Base-by-base conservation (phyloP, 64 coral and sea anemone species). In the Astreopora myriophthalma region DNA sequence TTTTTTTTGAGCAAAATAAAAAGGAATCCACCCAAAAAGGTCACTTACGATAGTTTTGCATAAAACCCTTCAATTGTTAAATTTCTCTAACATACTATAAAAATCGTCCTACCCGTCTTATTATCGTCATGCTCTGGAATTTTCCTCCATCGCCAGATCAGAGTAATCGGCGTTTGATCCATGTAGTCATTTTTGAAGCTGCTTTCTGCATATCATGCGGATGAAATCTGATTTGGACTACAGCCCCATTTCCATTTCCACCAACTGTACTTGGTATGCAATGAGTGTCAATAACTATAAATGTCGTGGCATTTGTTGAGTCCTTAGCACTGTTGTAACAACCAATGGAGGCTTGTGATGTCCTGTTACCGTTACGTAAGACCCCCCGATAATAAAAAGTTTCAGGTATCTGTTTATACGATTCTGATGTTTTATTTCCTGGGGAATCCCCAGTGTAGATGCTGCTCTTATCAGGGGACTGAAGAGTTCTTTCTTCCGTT, bases 231-330 rank as follows among this genome's bases (percentile, higher is more conserved):
- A 86, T 64, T 42, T 68, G 12, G 34, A 66, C 33, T 38, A 86
- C 28, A 14, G 49, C 27, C 23, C 75, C 75, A 79, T 79, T 79
- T 58, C 39, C 49, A 79, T 79, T 79, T 49, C 75, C 40, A 19
- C 75, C 75, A 79, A 79, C 75, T 51, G 75, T 79, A 29, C 40
- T 48, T 79, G 75, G 49, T 79, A 79, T 79, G n/a, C 26, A 57
- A 79, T 79, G 75, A 79, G 75, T 79, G 49, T 79, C 75, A 79
- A 79, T 31, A 58, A 79, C 75, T n/a, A 79, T 79, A 72, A 72
- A 72, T 72, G 69, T 72, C 69, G 27, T 72, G 69, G 69, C 28
- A 72, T 72, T 72, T 72, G 51, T 72, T 72, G 69, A 72, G 29
- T 72, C 69, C 69, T 72, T 72, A 72, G 34, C 69, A 72, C 69